Evolutionary conservation across 2,797 vertebrate species (phyloP).

Genomic region (Intellagama lesueurii): DNA sequence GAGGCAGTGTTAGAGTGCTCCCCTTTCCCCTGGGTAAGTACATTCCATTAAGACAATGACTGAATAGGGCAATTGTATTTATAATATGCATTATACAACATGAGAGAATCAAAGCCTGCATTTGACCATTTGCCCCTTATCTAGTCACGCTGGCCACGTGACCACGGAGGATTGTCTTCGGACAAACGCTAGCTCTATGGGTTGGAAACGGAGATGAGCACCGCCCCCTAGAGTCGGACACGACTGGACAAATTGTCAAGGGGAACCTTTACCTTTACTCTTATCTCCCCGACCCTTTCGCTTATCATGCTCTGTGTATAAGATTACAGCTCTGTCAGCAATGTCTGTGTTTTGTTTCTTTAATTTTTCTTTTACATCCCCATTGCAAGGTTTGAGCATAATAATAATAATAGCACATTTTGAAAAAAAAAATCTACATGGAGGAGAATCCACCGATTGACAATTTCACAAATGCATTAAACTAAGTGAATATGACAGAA

Average conservation of each 20-base stretch:
- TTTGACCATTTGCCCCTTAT: too few species aligned
- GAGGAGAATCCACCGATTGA: not conserved
- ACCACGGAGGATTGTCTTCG: too few species aligned
- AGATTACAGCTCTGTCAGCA: not conserved
- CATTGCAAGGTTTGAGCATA: not conserved
- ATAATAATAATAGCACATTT: not conserved
- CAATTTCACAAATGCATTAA: not conserved
- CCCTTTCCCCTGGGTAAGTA: too few species aligned
- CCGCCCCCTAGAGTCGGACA: too few species aligned
- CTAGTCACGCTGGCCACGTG: too few species aligned
- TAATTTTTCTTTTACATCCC: not conserved
- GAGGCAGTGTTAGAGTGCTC: too few species aligned
- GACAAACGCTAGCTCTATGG: too few species aligned
- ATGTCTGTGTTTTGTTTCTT: not conserved
- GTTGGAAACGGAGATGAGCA: too few species aligned
- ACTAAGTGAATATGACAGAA: not conserved
- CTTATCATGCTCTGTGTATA: not conserved
- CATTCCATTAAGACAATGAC: too few species aligned
- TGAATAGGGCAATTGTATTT: not conserved
- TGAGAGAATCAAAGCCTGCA: not conserved
- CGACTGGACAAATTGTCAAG: too few species aligned
- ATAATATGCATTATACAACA: not conserved
- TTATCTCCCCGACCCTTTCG: too few species aligned
- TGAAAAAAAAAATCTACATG: not conserved
- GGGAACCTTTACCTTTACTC: too few species aligned